Percentiles rank a stretch among this genome's conserved stretches.
Conservation (phyloP, 1,140 invertebrate species). For the Psix sp. region DNA sequence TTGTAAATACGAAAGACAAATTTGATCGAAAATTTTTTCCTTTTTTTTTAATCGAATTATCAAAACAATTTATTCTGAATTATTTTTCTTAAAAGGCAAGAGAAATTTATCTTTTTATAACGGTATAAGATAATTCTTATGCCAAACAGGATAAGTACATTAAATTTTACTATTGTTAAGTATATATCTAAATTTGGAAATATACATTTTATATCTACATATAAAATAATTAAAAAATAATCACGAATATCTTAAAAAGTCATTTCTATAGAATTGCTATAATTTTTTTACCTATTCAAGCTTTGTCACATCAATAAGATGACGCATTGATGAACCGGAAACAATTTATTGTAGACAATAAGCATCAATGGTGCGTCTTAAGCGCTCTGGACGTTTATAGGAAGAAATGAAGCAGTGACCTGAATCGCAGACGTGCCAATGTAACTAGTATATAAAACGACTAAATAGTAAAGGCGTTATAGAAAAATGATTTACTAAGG, state of each 20-base stretch:
- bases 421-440: constrained; percentile 25
- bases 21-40: too few relatives aligned
- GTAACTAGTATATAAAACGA: constrained; percentile 53
- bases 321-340: constrained; percentile 52
- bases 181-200: too few relatives aligned
- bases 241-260: constrained; percentile 1
- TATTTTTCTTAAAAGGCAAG: too few relatives aligned
- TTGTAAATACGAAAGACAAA: too few relatives aligned
- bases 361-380: constrained; percentile 50
- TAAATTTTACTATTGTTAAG: too few relatives aligned
- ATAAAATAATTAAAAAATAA: neutral
- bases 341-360: constrained; percentile 57
- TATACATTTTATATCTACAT: constrained; percentile 1
- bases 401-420: constrained; percentile 51
- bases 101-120: too few relatives aligned
- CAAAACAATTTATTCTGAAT: too few relatives aligned
- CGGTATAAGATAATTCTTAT: too few relatives aligned
- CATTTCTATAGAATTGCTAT: constrained; percentile 25
- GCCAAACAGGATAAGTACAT: too few relatives aligned
- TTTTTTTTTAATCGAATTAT: too few relatives aligned
- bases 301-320: constrained; percentile 43
- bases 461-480: constrained; percentile 20
- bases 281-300: constrained; percentile 37
- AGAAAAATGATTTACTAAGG: constrained; percentile 45
- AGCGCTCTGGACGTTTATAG: constrained; percentile 48